Base-by-base conservation (phyloP, 1,140 invertebrate genomes). In the Caenorhabditis brenneri region DNA sequence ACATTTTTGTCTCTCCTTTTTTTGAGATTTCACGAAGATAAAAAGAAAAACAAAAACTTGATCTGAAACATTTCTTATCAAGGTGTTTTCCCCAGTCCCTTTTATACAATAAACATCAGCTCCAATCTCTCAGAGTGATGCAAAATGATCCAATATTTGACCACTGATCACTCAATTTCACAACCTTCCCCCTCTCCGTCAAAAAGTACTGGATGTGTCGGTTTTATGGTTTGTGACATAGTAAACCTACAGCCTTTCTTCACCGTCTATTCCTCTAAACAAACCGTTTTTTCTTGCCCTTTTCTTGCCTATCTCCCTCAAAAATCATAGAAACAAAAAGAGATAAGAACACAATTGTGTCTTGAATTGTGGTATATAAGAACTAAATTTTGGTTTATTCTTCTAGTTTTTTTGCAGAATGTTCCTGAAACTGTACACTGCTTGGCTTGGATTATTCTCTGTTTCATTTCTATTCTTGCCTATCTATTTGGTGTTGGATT, bases 391-490 rank as follows among this genome's bases (percentile, higher is more conserved):
- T n/a, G n/a, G n/a, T n/a, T n/a, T n/a, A n/a, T n/a, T n/a, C n/a
- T n/a, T n/a, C n/a, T n/a, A n/a, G n/a, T n/a, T n/a, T n/a, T n/a
- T n/a, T n/a, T n/a, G n/a, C n/a, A 5, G 16, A 65, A 65, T 65
- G 58, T 65, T 33, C 36, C 19, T 65, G 31, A 19, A 33, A 6
- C 3, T 65, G 0, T 90, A 85, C 81, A 87, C 84, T 10, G 60
- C 85, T 48, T 91, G 90, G 90, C 51, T 90, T 3, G 86, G 85
- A 7, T 22, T 88, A 22, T 90, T 90, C 51, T 89, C 88, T 2
- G 83, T 90, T 42, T 83, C 79, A n/a, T 90, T 90, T 51, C 87
- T 90, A 27, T 90, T 90, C 65, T 53, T 90, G 27, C 89, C 89
- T 7, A 80, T 90, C 86, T 87, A 16, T 82, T 42, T 85, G 16